A percentile compares a stretch with the other conserved stretches of the same genome.
Conservation (phyloP, 2,888 invertebrate species). For the Diadegma fenestrale region DNA sequence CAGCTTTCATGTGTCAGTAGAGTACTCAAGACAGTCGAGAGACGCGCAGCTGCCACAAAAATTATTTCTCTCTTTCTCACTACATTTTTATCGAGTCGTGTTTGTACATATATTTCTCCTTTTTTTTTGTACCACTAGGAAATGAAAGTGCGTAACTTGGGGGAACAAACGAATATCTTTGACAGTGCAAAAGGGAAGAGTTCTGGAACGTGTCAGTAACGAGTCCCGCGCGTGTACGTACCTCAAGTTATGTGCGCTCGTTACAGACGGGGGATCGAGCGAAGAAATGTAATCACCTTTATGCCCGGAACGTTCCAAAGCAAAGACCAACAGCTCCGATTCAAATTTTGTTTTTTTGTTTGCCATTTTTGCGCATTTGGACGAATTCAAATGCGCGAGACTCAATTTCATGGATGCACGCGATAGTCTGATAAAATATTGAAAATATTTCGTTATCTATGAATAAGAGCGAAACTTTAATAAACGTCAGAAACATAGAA, state of each 20-base stretch:
- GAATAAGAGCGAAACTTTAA: conserved; percentile 61
- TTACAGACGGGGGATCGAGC: conserved; percentile 34
- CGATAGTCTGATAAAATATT: too few relatives aligned
- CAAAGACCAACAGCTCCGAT: background rate
- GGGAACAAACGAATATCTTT: conserved; percentile 22
- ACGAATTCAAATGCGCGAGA: too few relatives aligned
- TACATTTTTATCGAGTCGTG: background rate
- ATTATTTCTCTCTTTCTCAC: conserved; percentile 43
- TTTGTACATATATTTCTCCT: background rate
- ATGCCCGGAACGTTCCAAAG: background rate
- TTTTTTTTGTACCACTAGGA: background rate
- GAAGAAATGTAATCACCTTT: conserved; percentile 14
- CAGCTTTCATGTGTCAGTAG: conserved; percentile 52
- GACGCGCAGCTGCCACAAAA: conserved; percentile 58
- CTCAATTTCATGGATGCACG: too few relatives aligned
- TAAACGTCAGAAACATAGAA: conserved; percentile 66
- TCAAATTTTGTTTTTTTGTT: background rate
- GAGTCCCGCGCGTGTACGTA: conserved; percentile 64
- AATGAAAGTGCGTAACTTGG: background rate
- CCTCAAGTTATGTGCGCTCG: conserved; percentile 48
- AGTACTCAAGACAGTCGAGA: conserved; percentile 41
- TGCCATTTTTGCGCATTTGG: background rate
- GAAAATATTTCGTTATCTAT: conserved; percentile 22
- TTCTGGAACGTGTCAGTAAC: conserved; percentile 64
- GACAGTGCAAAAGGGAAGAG: conserved; percentile 55